Conservation (phyloP, 2,888 invertebrate species). For the Mythimna vitellina region DNA sequence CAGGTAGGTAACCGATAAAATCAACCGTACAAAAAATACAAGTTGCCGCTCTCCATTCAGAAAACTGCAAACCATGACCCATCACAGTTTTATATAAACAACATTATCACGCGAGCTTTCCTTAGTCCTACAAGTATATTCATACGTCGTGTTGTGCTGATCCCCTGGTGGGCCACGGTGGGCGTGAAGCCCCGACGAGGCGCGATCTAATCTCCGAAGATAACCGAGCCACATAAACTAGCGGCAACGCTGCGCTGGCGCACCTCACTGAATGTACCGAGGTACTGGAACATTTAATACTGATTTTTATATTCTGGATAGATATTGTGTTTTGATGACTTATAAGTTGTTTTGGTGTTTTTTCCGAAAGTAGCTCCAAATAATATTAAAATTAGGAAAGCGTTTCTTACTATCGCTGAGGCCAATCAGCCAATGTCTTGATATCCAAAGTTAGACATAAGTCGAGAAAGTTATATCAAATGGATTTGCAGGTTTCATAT, state of each 20-base stretch:
- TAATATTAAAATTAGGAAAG: neutral
- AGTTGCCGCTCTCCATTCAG: neutral
- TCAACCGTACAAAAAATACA: neutral
- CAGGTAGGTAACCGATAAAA: too few species aligned
- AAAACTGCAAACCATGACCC: conserved; percentile 10
- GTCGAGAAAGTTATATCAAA: neutral
- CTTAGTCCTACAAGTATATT: conserved; percentile 48
- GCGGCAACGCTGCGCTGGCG: conserved; percentile 69
- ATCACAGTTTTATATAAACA: conserved; percentile 46
- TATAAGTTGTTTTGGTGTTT: neutral
- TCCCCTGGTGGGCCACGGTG: conserved; percentile 70
- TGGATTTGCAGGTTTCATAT: neutral
- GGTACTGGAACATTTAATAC: conserved; percentile 47
- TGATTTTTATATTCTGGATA: conserved; percentile 45
- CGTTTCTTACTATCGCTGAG: neutral
- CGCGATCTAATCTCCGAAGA: conserved; percentile 81
- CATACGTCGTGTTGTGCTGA: conserved; percentile 43
- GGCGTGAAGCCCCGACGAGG: conserved; percentile 77
- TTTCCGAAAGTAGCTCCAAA: neutral
- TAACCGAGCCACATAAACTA: conserved; percentile 81
- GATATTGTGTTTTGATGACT: conserved; percentile 22
- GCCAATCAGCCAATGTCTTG: neutral
- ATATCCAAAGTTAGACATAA: neutral
- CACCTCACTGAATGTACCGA: conserved; percentile 55
- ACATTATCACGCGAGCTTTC: conserved; percentile 50